Conservation (phyloP, 2,797 vertebrate species). For the Hippoglossus hippoglossus region DNA sequence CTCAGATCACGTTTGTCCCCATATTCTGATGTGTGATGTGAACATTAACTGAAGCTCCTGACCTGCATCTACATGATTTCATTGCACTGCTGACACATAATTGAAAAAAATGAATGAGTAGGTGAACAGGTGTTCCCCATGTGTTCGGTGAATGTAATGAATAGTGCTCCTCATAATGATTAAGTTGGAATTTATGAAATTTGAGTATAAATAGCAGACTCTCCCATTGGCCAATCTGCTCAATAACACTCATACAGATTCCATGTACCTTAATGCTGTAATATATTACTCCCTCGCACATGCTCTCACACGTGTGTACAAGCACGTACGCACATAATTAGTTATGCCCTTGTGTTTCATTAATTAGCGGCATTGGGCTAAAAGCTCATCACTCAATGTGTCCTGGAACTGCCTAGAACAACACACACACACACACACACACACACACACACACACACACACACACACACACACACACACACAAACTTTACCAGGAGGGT, state of each 20-base stretch:
- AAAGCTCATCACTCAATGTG: conserved; percentile 68
- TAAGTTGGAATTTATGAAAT: neutral
- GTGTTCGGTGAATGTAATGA: neutral
- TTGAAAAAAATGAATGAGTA: neutral
- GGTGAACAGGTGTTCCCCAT: neutral
- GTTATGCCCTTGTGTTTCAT: conserved; percentile 55
- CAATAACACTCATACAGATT: neutral
- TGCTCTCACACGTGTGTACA: conserved; percentile 2
- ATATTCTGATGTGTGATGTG: neutral
- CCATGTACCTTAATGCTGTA: neutral
- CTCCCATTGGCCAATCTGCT: neutral
- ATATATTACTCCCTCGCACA: neutral
- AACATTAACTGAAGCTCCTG: neutral
- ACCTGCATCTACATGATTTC: neutral
- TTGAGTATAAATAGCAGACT: neutral
- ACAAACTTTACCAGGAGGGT: conserved; percentile 30
- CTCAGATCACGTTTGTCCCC: neutral
- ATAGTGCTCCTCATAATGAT: neutral
- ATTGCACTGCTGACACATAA: neutral
- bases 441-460: too few species aligned
- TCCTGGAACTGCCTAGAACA: conserved; percentile 68
- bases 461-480: conserved; percentile 1
- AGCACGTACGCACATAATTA: neutral
- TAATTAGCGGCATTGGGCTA: conserved; percentile 49
- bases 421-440: too few species aligned